These are phyloP conservation scores for Pao palembangensis DNA, from an alignment of 2,113 vertebrate species.

Conservation along the genomic window DNA sequence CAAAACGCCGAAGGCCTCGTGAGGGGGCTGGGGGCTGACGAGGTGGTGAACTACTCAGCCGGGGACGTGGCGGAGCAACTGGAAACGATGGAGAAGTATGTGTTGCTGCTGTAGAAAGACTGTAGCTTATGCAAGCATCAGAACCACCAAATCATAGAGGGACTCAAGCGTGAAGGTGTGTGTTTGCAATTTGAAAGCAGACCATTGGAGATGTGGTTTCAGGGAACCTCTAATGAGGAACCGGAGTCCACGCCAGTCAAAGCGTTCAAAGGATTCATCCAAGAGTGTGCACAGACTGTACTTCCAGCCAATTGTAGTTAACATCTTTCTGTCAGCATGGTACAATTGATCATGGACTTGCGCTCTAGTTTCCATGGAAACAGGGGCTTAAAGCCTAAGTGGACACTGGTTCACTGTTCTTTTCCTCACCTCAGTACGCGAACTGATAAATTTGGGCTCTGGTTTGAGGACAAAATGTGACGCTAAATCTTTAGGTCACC, in stretches of 20 bases:
- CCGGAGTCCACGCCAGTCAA: slow-evolving; percentile 12
- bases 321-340: slow-evolving; percentile 23
- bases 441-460: slow-evolving; percentile 6
- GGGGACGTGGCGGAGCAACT: slow-evolving; percentile 74
- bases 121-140: background rate
- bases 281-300: background rate
- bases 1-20: slow-evolving; percentile 81
- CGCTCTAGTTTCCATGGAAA: slow-evolving; percentile 58
- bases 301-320: slow-evolving; percentile 23
- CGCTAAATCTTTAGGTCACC: background rate
- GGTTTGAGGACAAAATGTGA: slow-evolving; percentile 10
- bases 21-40: slow-evolving; percentile 84
- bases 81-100: slow-evolving; percentile 79
- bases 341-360: slow-evolving; percentile 20
- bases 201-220: background rate
- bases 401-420: slow-evolving; percentile 1
- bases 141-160: background rate
- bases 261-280: slow-evolving; percentile 24
- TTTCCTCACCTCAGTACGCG: background rate
- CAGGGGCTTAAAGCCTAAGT: slow-evolving; percentile 24
- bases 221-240: background rate
- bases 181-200: background rate
- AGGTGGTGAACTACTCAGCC: slow-evolving; percentile 83
- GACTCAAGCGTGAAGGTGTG: background rate
- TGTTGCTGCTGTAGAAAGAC: background rate